A percentile compares a stretch with the other conserved stretches of the same genome.
Conservation (phyloP, 1,140 invertebrate genomes). For the Penaeus indicus region DNA sequence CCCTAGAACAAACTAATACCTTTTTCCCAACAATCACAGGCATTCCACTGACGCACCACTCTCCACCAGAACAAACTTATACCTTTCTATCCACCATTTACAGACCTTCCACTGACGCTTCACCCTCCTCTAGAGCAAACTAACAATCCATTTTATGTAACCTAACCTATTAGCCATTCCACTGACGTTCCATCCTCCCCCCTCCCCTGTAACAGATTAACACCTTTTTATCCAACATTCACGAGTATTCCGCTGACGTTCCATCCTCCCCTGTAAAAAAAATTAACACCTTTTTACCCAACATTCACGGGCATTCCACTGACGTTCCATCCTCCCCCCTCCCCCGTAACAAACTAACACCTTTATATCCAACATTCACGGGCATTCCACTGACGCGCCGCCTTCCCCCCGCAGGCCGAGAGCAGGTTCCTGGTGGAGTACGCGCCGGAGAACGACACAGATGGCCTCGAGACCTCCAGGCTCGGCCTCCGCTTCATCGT, state of each 20-base stretch:
- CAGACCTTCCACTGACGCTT: too few relatives aligned
- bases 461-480: conserved; percentile 80
- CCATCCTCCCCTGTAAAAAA: not conserved
- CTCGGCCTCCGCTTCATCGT: conserved; percentile 81
- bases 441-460: conserved; percentile 70
- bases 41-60: too few relatives aligned
- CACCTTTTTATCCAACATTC: too few relatives aligned
- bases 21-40: too few relatives aligned
- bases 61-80: too few relatives aligned
- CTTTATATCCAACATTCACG: not conserved
- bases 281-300: too few relatives aligned
- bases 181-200: not conserved
- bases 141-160: too few relatives aligned
- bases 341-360: too few relatives aligned
- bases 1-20: too few relatives aligned
- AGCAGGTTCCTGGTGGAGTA: conserved; percentile 40
- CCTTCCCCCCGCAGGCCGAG: conserved; percentile 28
- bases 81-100: too few relatives aligned
- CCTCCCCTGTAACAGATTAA: not conserved
- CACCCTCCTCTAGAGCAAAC: too few relatives aligned
- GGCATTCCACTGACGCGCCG: conserved; percentile 41
- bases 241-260: not conserved
- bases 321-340: too few relatives aligned
- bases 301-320: not conserved
- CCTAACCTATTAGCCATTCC: not conserved